Conservation (phyloP, 2,888 invertebrate species). For the Parnassius smintheus region DNA sequence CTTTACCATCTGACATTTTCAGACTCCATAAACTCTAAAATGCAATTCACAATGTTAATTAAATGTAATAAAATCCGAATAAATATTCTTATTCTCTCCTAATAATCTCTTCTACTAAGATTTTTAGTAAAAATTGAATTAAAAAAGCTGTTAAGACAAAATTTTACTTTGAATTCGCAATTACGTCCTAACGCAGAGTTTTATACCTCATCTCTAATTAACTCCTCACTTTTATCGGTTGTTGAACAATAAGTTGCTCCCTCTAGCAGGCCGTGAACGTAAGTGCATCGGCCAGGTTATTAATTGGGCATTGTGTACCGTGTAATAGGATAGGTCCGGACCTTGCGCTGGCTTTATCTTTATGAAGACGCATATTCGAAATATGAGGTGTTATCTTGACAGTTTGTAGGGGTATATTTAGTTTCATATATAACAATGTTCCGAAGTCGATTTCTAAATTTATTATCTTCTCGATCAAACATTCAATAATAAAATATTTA, state of each 20-base stretch:
- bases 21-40: too few relatives aligned
- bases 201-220: slow-evolving; percentile 18
- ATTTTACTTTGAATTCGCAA: neutral
- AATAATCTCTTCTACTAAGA: too few relatives aligned
- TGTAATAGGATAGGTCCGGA: slow-evolving; percentile 45
- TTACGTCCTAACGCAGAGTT: neutral
- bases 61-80: too few relatives aligned
- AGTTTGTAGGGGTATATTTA: slow-evolving; percentile 13
- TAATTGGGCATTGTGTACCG: slow-evolving; percentile 52
- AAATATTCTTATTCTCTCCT: too few relatives aligned
- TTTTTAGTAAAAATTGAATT: too few relatives aligned
- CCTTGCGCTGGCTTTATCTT: slow-evolving; percentile 41
- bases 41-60: too few relatives aligned
- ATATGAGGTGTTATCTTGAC: slow-evolving; percentile 28
- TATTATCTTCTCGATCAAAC: too few relatives aligned
- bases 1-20: too few relatives aligned
- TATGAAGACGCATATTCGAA: slow-evolving; percentile 44
- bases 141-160: too few relatives aligned
- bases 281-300: slow-evolving; percentile 30
- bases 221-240: slow-evolving; percentile 24
- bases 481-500: too few relatives aligned
- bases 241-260: slow-evolving; percentile 16
- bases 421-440: slow-evolving; percentile 4
- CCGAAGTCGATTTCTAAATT: too few relatives aligned
- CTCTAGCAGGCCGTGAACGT: slow-evolving; percentile 5